Conservation (phyloP, 2,113 vertebrate genomes). For the Grantiella picta region DNA sequence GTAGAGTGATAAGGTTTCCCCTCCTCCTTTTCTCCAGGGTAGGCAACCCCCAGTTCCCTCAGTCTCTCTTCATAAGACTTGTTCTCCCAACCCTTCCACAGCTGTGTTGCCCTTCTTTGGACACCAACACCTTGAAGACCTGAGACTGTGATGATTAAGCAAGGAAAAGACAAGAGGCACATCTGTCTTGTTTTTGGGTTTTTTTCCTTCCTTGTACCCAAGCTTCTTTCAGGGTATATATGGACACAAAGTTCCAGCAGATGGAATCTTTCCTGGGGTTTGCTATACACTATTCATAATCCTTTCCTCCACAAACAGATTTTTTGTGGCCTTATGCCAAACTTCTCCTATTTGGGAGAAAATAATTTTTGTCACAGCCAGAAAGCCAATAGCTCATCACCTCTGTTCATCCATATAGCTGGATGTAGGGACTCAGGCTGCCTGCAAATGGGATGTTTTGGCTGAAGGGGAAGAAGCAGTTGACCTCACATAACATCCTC, state of each 20-base stretch:
- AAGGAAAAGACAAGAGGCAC: neutral
- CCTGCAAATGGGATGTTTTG: neutral
- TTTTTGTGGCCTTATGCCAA: neutral
- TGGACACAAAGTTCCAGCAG: neutral
- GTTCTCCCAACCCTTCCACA: neutral
- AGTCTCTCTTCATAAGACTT: neutral
- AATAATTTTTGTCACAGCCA: neutral
- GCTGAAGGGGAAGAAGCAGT: neutral
- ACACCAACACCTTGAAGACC: neutral
- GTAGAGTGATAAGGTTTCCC: neutral
- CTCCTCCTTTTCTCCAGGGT: neutral
- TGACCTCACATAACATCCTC: neutral
- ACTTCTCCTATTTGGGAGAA: neutral
- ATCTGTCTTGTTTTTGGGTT: fast-evolving
- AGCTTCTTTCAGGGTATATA: neutral
- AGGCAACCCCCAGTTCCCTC: neutral
- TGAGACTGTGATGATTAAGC: neutral
- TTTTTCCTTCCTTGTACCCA: neutral
- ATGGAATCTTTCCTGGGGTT: neutral
- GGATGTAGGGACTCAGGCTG: fast-evolving
- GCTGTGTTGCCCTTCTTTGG: neutral
- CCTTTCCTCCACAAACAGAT: neutral
- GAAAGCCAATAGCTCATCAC: neutral
- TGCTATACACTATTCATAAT: neutral
- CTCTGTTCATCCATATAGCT: neutral